A percentile compares a stretch with the other conserved stretches of the same genome.
phyloP scores from a whole-genome alignment of 2,113 vertebrate genomes.

The Barbus barbus region DNA sequence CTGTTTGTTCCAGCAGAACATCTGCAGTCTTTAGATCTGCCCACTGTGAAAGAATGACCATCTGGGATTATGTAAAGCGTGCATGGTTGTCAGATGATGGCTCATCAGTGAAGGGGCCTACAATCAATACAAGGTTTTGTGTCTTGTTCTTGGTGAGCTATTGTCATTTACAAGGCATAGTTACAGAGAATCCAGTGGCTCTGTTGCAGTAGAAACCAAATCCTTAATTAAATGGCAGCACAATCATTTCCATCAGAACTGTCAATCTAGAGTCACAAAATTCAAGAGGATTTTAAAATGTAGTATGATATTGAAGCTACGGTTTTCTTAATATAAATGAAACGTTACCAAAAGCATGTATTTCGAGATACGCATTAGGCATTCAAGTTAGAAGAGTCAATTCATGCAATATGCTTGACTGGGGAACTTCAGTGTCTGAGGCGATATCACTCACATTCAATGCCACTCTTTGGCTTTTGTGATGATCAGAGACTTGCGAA shows the following conservation, averaged over 20 bases:
- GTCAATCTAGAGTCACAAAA: background rate
- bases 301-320: background rate
- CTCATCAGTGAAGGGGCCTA: constrained; percentile 26
- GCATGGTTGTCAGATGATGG: constrained; percentile 62
- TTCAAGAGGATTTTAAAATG: background rate
- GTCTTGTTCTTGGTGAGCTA: constrained; percentile 17
- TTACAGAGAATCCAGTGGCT: background rate
- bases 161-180: background rate
- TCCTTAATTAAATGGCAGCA: background rate
- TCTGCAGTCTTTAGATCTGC: constrained; percentile 65
- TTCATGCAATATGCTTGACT: background rate
- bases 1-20: constrained; percentile 70
- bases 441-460: background rate
- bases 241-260: background rate
- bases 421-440: background rate
- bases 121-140: constrained; percentile 13
- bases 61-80: constrained; percentile 66
- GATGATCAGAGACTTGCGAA: background rate
- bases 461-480: background rate
- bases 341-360: background rate
- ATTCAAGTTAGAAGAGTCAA: background rate
- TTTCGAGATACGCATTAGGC: too few relatives aligned
- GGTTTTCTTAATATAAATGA: background rate
- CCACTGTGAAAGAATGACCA: constrained; percentile 65
- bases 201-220: background rate